phyloP scores from a whole-genome alignment of 2,113 vertebrate genomes.

The Indicator indicator region DNA sequence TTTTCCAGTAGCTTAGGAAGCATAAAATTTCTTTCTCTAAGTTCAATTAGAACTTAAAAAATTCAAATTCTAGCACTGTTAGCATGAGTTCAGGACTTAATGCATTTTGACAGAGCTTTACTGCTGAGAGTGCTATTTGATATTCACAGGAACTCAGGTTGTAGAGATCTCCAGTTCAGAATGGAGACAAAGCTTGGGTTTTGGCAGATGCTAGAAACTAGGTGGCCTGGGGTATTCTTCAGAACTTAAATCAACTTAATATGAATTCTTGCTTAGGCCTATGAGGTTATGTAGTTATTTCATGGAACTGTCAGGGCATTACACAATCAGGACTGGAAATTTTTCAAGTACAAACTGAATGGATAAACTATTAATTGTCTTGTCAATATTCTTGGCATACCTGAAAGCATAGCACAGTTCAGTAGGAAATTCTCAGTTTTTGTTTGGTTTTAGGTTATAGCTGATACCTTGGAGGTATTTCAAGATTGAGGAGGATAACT shows the following conservation, averaged over 20 bases:
- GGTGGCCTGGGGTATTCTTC: not conserved
- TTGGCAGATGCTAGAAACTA: not conserved
- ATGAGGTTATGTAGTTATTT: not conserved
- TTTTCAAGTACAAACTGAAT: not conserved
- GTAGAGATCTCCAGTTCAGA: not conserved
- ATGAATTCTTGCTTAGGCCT: not conserved
- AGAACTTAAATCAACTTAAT: not conserved
- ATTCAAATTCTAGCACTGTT: not conserved
- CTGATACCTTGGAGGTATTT: not conserved
- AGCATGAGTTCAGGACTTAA: not conserved
- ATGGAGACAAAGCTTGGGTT: not conserved
- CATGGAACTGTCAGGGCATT: not conserved
- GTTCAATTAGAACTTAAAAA: not conserved
- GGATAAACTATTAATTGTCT: not conserved
- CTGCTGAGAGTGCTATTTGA: not conserved
- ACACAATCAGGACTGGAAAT: not conserved
- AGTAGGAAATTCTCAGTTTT: not conserved
- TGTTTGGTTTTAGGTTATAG: not conserved
- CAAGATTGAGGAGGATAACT: not conserved
- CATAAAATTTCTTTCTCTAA: not conserved
- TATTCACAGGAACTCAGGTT: not conserved
- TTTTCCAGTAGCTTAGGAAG: not conserved
- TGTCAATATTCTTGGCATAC: not conserved
- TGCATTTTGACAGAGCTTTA: not conserved
- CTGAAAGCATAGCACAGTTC: not conserved